phyloP scores from a whole-genome alignment of 2,113 vertebrate genomes.

The cattle (Bos taurus) region ARS-UCD2.0 NC_037338.1:101681001-101681500 shows the following conservation, averaged over 20 bases:
- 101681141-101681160: not conserved
- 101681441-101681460: rapidly evolving
- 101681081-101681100: not conserved
- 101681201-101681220: not conserved
- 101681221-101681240: rapidly evolving
- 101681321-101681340: not conserved
- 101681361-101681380: not conserved
- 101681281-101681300: not conserved
- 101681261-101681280: not conserved
- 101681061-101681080: not conserved
- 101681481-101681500: not conserved
- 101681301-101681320: not conserved
- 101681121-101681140: not conserved
- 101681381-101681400: too few relatives aligned
- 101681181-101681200: not conserved
- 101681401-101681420: not conserved
- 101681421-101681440: not conserved
- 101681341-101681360: rapidly evolving
- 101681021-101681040: not conserved
- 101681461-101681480: rapidly evolving
- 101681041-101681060: not conserved
- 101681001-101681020: not conserved
- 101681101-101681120: not conserved
- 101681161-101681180: not conserved
- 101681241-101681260: not conserved